A percentile compares a stretch with the other conserved stretches of the same genome.
Conservation (phyloP, 2,888 invertebrate species). For the Gastracanthus pulcherrimus region DNA sequence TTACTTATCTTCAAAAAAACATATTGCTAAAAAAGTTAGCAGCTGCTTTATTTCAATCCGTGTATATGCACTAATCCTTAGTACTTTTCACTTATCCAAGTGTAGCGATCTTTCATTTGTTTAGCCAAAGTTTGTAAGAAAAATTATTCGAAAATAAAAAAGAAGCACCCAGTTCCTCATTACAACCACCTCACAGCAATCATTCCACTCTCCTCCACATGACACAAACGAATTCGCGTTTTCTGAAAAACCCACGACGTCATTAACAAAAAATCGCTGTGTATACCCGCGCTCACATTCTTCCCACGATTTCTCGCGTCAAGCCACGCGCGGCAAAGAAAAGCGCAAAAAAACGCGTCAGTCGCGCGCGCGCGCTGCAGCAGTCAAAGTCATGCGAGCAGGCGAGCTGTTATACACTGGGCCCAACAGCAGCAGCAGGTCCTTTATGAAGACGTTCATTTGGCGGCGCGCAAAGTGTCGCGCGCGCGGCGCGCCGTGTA, state of each 20-base stretch:
- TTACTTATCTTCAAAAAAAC: no score
- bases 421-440: no score
- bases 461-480: slow-evolving; percentile 39
- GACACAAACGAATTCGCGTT: neutral
- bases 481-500: slow-evolving; percentile 41
- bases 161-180: no score
- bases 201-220: neutral
- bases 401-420: no score
- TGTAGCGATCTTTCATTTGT: no score
- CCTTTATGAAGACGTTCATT: slow-evolving; percentile 48
- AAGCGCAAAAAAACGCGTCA: neutral
- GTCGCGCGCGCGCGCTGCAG: neutral
- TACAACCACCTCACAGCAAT: no score
- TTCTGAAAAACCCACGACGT: neutral
- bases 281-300: neutral
- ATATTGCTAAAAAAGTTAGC: no score
- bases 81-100: no score
- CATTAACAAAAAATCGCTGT: neutral
- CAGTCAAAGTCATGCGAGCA: neutral
- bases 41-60: no score
- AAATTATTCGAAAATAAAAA: no score
- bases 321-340: neutral
- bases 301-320: slow-evolving; percentile 13
- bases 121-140: no score
- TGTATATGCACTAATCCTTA: no score